phyloP scores from a whole-genome alignment of 2,888 invertebrate genomes.

The Congeria kusceri region DNA sequence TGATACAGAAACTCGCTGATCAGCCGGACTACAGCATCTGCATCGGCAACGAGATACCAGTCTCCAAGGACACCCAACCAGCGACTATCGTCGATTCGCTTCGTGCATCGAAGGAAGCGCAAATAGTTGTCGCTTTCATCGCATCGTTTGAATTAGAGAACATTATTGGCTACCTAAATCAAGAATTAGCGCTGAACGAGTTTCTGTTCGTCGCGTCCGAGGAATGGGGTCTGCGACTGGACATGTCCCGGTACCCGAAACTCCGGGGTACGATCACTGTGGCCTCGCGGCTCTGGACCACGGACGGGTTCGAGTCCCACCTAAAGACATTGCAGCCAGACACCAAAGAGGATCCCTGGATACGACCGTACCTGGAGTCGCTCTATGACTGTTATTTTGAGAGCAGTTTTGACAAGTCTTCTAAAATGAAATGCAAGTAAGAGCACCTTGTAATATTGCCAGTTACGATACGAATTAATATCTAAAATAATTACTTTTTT shows the following conservation, averaged over 20 bases:
- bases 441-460: conserved; percentile 10
- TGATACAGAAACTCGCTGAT: conserved; percentile 10
- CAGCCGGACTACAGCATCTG: conserved; percentile 40
- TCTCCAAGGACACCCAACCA: conserved; percentile 29
- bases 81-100: conserved; percentile 30
- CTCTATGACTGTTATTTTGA: conserved; percentile 60
- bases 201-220: conserved; percentile 64
- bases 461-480: too few species aligned
- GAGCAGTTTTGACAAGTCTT: conserved; percentile 63
- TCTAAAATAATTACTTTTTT: too few species aligned
- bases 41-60: conserved; percentile 46
- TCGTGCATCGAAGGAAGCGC: conserved; percentile 36
- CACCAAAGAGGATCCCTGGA: conserved; percentile 49
- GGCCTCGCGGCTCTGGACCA: conserved; percentile 49
- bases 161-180: conserved; percentile 24
- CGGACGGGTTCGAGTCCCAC: conserved; percentile 40
- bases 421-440: conserved; percentile 45
- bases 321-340: conserved; percentile 33
- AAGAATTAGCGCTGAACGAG: conserved; percentile 30
- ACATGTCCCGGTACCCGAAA: conserved; percentile 23
- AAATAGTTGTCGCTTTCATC: conserved; percentile 55
- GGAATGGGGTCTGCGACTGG: conserved; percentile 56
- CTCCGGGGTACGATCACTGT: conserved; percentile 56
- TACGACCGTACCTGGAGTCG: conserved; percentile 52
- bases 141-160: conserved; percentile 45